phyloP scores from a whole-genome alignment of 2,113 vertebrate species.

The Motacilla alba region DNA sequence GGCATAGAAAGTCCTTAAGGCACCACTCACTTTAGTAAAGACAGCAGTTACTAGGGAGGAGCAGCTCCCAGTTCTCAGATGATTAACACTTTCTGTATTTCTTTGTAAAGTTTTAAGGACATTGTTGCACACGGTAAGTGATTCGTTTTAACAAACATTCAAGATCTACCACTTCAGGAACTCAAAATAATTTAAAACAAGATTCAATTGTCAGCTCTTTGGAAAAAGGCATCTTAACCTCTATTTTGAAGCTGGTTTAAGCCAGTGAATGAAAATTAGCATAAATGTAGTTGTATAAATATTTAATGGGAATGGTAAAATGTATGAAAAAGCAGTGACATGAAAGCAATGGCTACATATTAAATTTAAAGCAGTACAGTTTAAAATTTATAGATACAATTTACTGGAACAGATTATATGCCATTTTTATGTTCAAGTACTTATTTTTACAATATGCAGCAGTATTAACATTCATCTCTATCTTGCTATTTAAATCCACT shows the following conservation, averaged over 20 bases:
- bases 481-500: background rate
- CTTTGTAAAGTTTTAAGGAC: background rate
- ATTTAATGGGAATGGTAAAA: background rate
- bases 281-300: background rate
- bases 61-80: background rate
- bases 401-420: background rate
- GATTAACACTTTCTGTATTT: background rate
- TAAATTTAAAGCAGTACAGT: background rate
- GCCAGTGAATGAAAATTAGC: background rate
- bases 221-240: background rate
- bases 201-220: background rate
- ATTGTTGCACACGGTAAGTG: background rate
- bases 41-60: background rate
- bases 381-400: background rate
- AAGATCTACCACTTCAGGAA: fast-evolving
- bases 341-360: background rate
- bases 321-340: background rate
- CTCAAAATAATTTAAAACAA: background rate
- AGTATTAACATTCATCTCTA: background rate
- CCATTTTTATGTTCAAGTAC: background rate
- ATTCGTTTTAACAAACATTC: background rate
- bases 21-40: background rate
- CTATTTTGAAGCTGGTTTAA: background rate
- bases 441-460: background rate
- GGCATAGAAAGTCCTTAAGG: background rate